Evolutionary conservation across 2,888 invertebrate species (phyloP).

Genomic region (Ellobium chinense): DNA sequence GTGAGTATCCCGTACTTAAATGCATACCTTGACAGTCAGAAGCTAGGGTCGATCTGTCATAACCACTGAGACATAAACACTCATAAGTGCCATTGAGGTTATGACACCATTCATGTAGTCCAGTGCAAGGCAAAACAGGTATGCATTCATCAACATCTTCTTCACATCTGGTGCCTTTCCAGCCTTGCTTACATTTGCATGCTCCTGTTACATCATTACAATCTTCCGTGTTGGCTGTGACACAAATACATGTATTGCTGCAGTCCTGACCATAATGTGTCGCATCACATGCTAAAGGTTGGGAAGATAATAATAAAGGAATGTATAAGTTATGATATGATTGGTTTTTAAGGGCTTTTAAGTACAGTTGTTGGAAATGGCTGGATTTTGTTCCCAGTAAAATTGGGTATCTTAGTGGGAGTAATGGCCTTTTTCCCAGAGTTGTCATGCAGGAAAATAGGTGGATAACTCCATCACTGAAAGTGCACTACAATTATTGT

Average conservation of each 20-base stretch:
- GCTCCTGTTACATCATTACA: constrained; percentile 43
- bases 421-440: too few relatives aligned
- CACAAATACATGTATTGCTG: constrained; percentile 17
- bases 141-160: constrained; percentile 3
- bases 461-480: too few relatives aligned
- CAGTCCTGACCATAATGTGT: constrained; percentile 36
- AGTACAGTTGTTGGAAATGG: too few relatives aligned
- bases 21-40: background rate
- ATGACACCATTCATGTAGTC: background rate
- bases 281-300: constrained; percentile 16
- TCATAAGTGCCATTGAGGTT: background rate
- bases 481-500: too few relatives aligned
- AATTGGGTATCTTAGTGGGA: too few relatives aligned
- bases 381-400: too few relatives aligned
- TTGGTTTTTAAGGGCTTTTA: too few relatives aligned
- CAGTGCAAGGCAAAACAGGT: background rate
- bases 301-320: background rate
- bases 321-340: too few relatives aligned
- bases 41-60: background rate
- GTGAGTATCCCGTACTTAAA: too few relatives aligned
- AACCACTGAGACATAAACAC: background rate
- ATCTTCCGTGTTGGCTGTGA: constrained; percentile 12
- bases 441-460: too few relatives aligned
- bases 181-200: constrained; percentile 47
- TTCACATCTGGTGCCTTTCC: constrained; percentile 34